Percentiles rank a stretch among this genome's conserved stretches.
These are phyloP conservation scores for Eulemur coronatus DNA, from an alignment of 2,797 vertebrate genomes.

Conservation along the genomic window DNA sequence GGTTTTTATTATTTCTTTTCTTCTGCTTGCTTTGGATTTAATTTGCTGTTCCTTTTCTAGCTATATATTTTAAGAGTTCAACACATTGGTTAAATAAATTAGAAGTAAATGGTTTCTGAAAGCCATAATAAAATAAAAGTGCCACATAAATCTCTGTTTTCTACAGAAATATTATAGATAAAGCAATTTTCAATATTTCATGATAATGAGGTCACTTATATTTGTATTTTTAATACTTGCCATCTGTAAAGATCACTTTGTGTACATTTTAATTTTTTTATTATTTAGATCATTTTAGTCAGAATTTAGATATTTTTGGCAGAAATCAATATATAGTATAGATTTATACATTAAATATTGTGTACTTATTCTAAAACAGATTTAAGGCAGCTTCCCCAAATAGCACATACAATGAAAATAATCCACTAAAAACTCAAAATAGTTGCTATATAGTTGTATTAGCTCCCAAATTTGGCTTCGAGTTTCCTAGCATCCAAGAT, in stretches of 20 bases:
- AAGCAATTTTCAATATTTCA: background rate
- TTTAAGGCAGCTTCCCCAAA: background rate
- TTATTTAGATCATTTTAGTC: background rate
- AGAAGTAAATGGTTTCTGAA: background rate
- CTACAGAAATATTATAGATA: background rate
- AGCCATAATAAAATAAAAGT: background rate
- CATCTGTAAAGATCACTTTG: background rate
- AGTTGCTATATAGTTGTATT: background rate
- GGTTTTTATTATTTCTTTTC: background rate
- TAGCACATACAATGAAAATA: background rate
- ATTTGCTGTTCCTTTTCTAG: background rate
- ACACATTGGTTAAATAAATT: background rate
- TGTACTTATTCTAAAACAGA: background rate
- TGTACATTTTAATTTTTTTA: background rate
- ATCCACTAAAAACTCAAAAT: background rate
- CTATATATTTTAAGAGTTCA: background rate
- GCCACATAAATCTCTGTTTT: background rate
- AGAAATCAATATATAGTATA: background rate
- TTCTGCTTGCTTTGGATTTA: background rate
- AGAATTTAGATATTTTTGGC: background rate
- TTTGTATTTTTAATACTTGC: slow-evolving; percentile 3
- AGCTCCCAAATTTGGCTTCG: background rate
- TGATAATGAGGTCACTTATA: background rate
- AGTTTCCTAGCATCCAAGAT: background rate
- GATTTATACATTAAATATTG: background rate